Base-by-base conservation (phyloP, 2,888 invertebrate species). In the Cataglyphis livida region DNA sequence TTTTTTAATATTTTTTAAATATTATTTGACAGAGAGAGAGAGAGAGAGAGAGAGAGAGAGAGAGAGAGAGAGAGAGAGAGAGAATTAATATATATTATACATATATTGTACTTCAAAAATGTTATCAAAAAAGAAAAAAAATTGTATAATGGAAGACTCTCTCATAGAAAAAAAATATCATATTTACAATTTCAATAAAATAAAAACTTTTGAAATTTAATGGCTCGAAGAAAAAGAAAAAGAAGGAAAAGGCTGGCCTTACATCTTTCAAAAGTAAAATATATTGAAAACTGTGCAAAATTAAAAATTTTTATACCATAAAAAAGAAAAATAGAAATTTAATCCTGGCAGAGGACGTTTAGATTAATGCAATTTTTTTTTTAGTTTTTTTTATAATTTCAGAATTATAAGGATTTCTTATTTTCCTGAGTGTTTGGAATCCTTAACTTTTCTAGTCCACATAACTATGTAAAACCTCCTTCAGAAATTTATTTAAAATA, bases 121-220 rank as follows among this genome's bases (percentile, higher is more conserved):
- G 5, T 44, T 21, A n/a, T 32, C 9, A 38, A 71, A 57, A 5
- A 35, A 12, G 59, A 38, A 38, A 15, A 15, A 35, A 7, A 71
- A 48, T 48, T 18, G 0, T n/a, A 38, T 12, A 0, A 10, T 35
- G 6, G 0, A 5, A 35, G 6, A 35, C 35, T 25, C 25, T 32
- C 32, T 32, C 6, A 25, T 15, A 25, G 0, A 15, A 28, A 48
- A 32, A 64, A 48, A 28, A 25, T 41, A 59, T 59, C 59, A 59
- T 12, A 38, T 59, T 73, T 59, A 38, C 32, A 32, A 73, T 73
- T 38, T 73, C 38, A 59, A 59, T 73, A 73, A 41, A 73, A 73
- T 73, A 25, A 59, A 38, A 28, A 2, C 15, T 59, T 12, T 7
- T 73, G 41, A 73, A 73, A 73, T 73, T 41, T 73, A 41, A 28